Evolutionary conservation across 2,888 invertebrate species (phyloP).

Genomic region (Pheosia tremula): DNA sequence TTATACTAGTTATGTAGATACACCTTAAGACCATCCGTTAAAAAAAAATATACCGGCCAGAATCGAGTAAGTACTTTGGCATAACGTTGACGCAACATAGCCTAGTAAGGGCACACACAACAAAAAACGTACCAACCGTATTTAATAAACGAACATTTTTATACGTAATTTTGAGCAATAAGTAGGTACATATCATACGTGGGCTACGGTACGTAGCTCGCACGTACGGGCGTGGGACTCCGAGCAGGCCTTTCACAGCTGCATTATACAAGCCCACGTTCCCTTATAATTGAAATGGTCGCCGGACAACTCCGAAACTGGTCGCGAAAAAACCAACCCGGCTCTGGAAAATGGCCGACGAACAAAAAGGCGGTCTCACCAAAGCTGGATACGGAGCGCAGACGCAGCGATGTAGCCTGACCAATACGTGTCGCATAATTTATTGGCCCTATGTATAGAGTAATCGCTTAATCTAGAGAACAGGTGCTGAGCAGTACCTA

Average conservation of each 20-base stretch:
- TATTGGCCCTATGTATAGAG: conserved; percentile 42
- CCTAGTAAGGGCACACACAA: not conserved
- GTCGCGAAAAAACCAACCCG: conserved; percentile 45
- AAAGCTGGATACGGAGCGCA: conserved; percentile 48
- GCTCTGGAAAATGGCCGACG: conserved; percentile 39
- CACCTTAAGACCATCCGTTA: too few relatives aligned
- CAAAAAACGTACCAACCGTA: not conserved
- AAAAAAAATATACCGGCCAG: too few relatives aligned
- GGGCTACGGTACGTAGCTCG: conserved; percentile 26
- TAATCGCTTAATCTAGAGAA: conserved; percentile 64
- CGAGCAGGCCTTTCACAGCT: conserved; percentile 52
- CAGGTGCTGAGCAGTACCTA: conserved; percentile 52
- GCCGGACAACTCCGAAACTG: conserved; percentile 50
- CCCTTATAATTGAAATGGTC: conserved; percentile 68
- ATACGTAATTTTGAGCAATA: conserved; percentile 38
- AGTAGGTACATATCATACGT: conserved; percentile 16
- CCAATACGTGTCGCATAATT: conserved; percentile 56
- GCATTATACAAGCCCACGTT: conserved; percentile 59
- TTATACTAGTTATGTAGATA: too few relatives aligned
- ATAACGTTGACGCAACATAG: not conserved
- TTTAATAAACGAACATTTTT: conserved; percentile 20
- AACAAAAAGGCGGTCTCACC: conserved; percentile 52
- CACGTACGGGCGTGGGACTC: conserved; percentile 50
- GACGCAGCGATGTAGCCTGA: conserved; percentile 42
- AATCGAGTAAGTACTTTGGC: too few relatives aligned